Percentiles rank a stretch among this genome's conserved stretches.
Conservation (phyloP, 2,888 invertebrate species). For the Crepidodera aurea region DNA sequence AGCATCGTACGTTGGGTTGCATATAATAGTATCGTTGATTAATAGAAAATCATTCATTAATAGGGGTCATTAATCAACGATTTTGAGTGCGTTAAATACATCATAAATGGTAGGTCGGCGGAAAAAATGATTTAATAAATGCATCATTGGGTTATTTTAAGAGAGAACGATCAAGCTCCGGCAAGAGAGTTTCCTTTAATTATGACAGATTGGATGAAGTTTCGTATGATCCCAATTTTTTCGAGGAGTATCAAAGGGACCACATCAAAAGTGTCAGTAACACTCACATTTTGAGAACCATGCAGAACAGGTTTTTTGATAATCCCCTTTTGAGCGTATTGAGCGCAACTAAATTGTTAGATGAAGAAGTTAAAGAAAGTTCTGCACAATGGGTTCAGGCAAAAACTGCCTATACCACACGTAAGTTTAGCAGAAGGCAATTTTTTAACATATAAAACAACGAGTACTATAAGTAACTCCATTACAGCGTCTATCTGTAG, state of each 20-base stretch:
- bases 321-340: slow-evolving; percentile 26
- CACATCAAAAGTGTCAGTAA: slow-evolving; percentile 27
- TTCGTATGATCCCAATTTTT: background rate
- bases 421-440: too few species aligned
- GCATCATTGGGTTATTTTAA: too few species aligned
- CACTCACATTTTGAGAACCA: background rate
- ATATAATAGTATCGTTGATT: too few species aligned
- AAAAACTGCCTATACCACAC: slow-evolving; percentile 24
- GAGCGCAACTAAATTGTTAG: slow-evolving; percentile 3
- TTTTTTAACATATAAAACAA: too few species aligned
- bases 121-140: too few species aligned
- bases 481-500: too few species aligned
- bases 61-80: too few species aligned
- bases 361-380: background rate
- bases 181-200: background rate
- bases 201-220: background rate
- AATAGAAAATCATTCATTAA: too few species aligned
- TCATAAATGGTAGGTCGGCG: too few species aligned
- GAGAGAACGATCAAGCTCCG: background rate
- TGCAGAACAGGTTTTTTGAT: background rate
- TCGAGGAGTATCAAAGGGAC: background rate
- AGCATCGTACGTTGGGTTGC: too few species aligned
- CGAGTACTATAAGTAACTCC: too few species aligned
- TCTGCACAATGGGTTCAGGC: background rate
- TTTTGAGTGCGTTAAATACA: too few species aligned